A percentile compares a stretch with the other conserved stretches of the same genome.
phyloP scores from a whole-genome alignment of 2,797 vertebrate genomes.

The Echeneis naucrates region DNA sequence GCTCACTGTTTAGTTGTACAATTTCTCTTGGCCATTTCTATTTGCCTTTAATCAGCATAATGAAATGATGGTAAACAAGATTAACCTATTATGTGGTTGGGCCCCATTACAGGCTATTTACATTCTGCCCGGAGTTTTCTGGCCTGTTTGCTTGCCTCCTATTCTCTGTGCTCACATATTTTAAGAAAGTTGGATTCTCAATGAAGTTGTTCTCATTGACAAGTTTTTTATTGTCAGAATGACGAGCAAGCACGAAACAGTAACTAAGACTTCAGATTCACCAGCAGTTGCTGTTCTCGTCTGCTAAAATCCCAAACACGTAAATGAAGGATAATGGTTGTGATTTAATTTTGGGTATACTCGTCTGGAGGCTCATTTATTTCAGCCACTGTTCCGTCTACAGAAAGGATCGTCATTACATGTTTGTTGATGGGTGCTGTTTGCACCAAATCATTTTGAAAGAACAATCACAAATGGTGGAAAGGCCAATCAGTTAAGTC shows the following conservation, averaged over 20 bases:
- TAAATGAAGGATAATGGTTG: background rate
- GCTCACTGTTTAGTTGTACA: constrained; percentile 4
- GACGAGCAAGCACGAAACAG: background rate
- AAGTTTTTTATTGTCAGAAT: background rate
- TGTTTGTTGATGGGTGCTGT: no score
- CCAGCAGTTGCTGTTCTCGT: background rate
- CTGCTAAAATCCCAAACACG: background rate
- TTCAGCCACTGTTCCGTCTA: no score
- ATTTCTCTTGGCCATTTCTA: constrained; percentile 6
- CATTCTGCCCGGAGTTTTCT: background rate
- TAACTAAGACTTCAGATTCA: background rate
- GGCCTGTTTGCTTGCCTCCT: background rate
- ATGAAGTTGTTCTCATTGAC: background rate
- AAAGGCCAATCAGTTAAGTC: background rate
- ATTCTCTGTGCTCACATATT: background rate
- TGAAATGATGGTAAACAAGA: background rate
- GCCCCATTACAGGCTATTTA: background rate
- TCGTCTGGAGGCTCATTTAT: background rate
- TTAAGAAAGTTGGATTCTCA: background rate
- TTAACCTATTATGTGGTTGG: background rate
- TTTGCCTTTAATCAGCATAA: background rate
- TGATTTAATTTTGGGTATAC: background rate
- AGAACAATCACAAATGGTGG: no score
- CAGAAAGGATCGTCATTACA: no score
- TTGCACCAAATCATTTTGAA: no score